phyloP scores from a whole-genome alignment of 2,888 invertebrate genomes.

The Drosophila infuscata region DNA sequence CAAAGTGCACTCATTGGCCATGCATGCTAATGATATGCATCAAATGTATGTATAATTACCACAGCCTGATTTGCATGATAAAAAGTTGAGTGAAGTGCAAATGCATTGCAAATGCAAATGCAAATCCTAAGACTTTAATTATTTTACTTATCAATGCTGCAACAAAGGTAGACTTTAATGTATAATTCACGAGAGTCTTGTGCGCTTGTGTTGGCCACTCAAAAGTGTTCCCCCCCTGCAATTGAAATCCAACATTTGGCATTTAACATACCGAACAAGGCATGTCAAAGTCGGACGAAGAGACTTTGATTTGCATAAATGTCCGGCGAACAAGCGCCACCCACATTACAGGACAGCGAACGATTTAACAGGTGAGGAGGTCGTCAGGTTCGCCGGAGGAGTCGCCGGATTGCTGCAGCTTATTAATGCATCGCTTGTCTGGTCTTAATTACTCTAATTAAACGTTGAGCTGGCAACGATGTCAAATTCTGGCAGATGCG shows the following conservation, averaged over 20 bases:
- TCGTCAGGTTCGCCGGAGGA: conserved; percentile 15
- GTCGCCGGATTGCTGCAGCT: conserved; percentile 45
- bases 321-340: conserved; percentile 13
- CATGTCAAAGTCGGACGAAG: conserved; percentile 9
- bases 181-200: conserved; percentile 4
- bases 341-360: conserved; percentile 20
- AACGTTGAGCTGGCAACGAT: conserved; percentile 44
- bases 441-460: conserved; percentile 70
- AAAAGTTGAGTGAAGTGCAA: conserved; percentile 29
- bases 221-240: conserved; percentile 14
- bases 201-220: conserved; percentile 3
- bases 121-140: conserved; percentile 47
- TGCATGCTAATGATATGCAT: conserved; percentile 69
- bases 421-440: conserved; percentile 65
- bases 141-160: conserved; percentile 52
- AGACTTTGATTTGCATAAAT: conserved; percentile 61
- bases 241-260: conserved; percentile 17
- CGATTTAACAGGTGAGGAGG: conserved; percentile 19
- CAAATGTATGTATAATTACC: conserved; percentile 62
- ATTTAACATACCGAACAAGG: conserved; percentile 22
- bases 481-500: conserved; percentile 28
- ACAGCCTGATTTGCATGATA: conserved; percentile 35
- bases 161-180: conserved; percentile 12
- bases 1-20: conserved; percentile 57
- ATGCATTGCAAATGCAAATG: conserved; percentile 31